A percentile compares a stretch with the other conserved stretches of the same genome.
These are phyloP conservation scores for Maconellicoccus hirsutus DNA, from an alignment of 1,140 invertebrate species.

Conservation along the genomic window DNA sequence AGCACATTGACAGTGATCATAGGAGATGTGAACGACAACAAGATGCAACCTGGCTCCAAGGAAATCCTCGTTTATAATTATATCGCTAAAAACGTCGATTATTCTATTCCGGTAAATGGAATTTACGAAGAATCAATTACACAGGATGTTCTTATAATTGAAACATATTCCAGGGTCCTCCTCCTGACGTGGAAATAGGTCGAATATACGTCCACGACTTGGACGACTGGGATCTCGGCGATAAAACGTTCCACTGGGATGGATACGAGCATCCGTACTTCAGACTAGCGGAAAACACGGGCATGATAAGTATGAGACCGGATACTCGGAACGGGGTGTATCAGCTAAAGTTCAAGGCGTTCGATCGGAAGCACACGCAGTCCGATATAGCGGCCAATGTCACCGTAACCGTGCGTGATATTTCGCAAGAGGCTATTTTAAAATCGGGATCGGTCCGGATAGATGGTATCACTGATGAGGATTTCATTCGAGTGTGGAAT, in stretches of 20 bases:
- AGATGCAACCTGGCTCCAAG: slow-evolving; percentile 91
- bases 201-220: slow-evolving; percentile 90
- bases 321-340: slow-evolving; percentile 77
- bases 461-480: slow-evolving; percentile 88
- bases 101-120: slow-evolving; percentile 27
- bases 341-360: slow-evolving; percentile 80
- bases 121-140: slow-evolving; percentile 38
- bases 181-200: slow-evolving; percentile 85
- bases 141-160: slow-evolving; percentile 36
- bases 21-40: slow-evolving; percentile 92
- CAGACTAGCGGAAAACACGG: slow-evolving; percentile 76
- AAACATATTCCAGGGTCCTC: slow-evolving; percentile 54
- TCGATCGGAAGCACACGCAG: slow-evolving; percentile 86
- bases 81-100: slow-evolving; percentile 39
- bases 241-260: slow-evolving; percentile 94
- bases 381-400: slow-evolving; percentile 85
- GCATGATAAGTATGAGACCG: slow-evolving; percentile 89
- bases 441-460: slow-evolving; percentile 91
- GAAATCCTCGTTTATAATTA: slow-evolving; percentile 96
- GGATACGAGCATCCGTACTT: slow-evolving; percentile 68
- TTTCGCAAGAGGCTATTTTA: slow-evolving; percentile 86
- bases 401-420: slow-evolving; percentile 81
- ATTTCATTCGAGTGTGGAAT: slow-evolving; percentile 89
- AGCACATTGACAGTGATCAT: slow-evolving; percentile 90
- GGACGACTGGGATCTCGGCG: slow-evolving; percentile 94